Conservation (phyloP, 2,888 invertebrate species). For the Nomada ferruginata region DNA sequence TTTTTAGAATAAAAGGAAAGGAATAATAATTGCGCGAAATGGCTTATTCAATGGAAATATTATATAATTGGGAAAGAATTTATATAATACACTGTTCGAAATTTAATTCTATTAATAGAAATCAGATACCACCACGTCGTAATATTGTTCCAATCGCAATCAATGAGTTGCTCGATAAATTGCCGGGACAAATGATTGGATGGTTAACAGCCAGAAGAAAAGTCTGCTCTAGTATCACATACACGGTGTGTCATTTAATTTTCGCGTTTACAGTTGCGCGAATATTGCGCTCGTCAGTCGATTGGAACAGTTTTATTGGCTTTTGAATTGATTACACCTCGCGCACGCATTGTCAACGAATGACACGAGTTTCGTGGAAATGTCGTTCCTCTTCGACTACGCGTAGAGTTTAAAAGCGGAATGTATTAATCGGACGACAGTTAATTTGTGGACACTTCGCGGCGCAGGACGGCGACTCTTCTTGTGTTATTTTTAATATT, state of each 20-base stretch:
- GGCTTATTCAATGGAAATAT: too few species aligned
- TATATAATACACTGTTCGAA: too few species aligned
- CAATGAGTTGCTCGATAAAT: not conserved
- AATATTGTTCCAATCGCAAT: not conserved
- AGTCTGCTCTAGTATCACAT: not conserved
- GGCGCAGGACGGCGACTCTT: not conserved
- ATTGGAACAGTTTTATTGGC: constrained; percentile 37
- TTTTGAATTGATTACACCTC: constrained; percentile 18
- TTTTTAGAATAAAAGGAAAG: too few species aligned
- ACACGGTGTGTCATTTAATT: not conserved
- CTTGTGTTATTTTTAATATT: not conserved
- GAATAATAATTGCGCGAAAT: too few species aligned
- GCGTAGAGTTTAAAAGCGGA: not conserved
- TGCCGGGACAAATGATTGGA: not conserved
- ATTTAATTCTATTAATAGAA: not conserved
- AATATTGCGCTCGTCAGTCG: constrained; percentile 17
- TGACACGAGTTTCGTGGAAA: constrained; percentile 9
- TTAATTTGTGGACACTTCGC: not conserved
- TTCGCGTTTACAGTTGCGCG: not conserved
- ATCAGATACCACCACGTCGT: not conserved
- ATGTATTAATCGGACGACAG: constrained; percentile 12
- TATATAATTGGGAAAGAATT: too few species aligned
- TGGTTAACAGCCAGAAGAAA: not conserved
- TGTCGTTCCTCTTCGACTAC: constrained; percentile 2
- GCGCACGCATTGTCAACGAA: constrained; percentile 12